phyloP scores from a whole-genome alignment of 1,140 invertebrate species.

The Zaprionus capensis region DNA sequence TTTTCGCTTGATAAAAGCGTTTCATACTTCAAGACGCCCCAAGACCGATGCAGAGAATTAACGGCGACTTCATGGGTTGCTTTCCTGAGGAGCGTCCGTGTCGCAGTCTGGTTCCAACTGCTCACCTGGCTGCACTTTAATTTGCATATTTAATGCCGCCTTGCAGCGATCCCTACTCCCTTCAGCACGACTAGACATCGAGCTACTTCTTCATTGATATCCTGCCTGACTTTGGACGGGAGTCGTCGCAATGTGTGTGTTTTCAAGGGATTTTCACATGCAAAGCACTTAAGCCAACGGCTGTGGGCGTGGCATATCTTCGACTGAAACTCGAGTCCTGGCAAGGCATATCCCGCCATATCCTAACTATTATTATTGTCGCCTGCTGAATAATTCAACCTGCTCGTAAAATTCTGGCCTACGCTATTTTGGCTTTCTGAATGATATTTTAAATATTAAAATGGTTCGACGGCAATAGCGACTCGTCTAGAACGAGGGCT shows the following conservation, averaged over 20 bases:
- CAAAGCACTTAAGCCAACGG: conserved; percentile 40
- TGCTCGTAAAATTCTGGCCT: conserved; percentile 30
- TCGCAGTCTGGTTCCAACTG: conserved; percentile 23
- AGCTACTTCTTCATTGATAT: conserved; percentile 14
- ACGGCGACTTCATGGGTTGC: conserved; percentile 1
- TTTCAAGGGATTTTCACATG: conserved; percentile 47
- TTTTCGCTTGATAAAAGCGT: conserved; percentile 50
- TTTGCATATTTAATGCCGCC: conserved; percentile 49
- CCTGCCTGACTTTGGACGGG: background rate
- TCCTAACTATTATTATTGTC: conserved; percentile 45
- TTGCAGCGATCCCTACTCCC: conserved; percentile 20
- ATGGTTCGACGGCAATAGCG: conserved; percentile 47
- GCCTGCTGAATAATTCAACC: conserved; percentile 47
- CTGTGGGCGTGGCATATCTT: conserved; percentile 5
- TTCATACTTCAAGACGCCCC: conserved; percentile 32
- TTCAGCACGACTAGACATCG: conserved; percentile 1
- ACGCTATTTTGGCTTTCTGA: conserved; percentile 40
- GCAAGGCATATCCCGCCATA: conserved; percentile 11
- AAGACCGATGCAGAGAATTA: conserved; percentile 27
- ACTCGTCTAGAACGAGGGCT: background rate
- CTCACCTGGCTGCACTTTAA: conserved; percentile 51
- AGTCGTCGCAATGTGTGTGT: conserved; percentile 23
- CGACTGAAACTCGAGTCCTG: conserved; percentile 5
- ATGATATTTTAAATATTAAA: conserved; percentile 74
- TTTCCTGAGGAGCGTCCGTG: background rate